These are phyloP conservation scores for Bufo gargarizans DNA, from an alignment of 2,113 vertebrate species.

Conservation along the genomic window DNA sequence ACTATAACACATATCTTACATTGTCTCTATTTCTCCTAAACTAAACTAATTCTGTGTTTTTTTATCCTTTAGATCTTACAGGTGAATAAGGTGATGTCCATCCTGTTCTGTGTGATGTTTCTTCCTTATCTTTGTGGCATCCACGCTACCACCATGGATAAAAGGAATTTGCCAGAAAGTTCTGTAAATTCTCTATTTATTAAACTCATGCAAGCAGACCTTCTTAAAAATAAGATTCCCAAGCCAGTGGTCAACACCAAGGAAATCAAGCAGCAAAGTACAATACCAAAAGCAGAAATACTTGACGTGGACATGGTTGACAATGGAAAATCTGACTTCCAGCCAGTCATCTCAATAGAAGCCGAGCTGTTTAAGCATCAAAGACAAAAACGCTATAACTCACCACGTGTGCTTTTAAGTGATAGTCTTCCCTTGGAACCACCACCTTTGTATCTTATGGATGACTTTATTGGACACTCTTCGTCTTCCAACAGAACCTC, in stretches of 20 bases:
- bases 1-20: not conserved
- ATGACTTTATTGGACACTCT: slow-evolving; percentile 81
- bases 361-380: slow-evolving; percentile 85
- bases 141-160: slow-evolving; percentile 92
- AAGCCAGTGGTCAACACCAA: slow-evolving; percentile 74
- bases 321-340: slow-evolving; percentile 71
- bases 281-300: slow-evolving; percentile 63
- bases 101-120: slow-evolving; percentile 98
- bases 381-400: slow-evolving; percentile 89
- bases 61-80: slow-evolving; percentile 88
- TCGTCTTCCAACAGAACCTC: slow-evolving; percentile 81
- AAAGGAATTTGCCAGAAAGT: slow-evolving; percentile 85
- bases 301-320: slow-evolving; percentile 64
- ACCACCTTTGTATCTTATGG: slow-evolving; percentile 85
- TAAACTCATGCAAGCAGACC: slow-evolving; percentile 93
- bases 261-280: slow-evolving; percentile 69
- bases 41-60: slow-evolving; percentile 23
- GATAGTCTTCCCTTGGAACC: slow-evolving; percentile 87
- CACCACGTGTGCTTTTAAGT: slow-evolving; percentile 90
- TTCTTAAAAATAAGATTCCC: slow-evolving; percentile 82
- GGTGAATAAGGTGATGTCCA: slow-evolving; percentile 99
- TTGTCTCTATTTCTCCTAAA: not conserved
- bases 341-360: slow-evolving; percentile 76
- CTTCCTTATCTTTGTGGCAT: slow-evolving; percentile 96
- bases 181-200: slow-evolving; percentile 94